Percentiles rank a stretch among this genome's conserved stretches.
phyloP scores from a whole-genome alignment of 2,113 vertebrate species.

The Petaurus breviceps region DNA sequence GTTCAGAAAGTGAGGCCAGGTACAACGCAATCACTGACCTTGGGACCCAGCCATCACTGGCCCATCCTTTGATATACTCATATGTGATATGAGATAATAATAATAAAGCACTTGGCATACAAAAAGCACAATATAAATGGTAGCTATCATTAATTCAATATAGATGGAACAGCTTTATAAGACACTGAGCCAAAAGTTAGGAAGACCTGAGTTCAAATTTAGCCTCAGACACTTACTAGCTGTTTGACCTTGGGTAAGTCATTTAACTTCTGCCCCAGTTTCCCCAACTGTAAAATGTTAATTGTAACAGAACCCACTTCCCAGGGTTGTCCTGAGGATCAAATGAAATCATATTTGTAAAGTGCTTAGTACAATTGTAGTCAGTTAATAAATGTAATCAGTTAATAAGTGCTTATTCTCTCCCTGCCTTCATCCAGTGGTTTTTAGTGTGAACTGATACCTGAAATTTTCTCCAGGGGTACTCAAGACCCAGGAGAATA shows the following conservation, averaged over 20 bases:
- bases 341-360: background rate
- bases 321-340: background rate
- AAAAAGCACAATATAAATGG: background rate
- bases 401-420: background rate
- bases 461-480: background rate
- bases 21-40: background rate
- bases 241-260: background rate
- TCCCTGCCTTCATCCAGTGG: background rate
- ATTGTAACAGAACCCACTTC: background rate
- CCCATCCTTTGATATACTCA: background rate
- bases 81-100: background rate
- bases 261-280: background rate
- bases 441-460: background rate
- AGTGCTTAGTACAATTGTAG: background rate
- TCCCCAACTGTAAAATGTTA: background rate
- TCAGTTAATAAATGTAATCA: background rate
- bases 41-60: background rate
- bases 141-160: no score
- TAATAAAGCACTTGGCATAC: background rate
- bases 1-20: no score
- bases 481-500: background rate
- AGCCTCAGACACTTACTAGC: background rate
- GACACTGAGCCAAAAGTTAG: background rate
- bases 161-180: background rate
- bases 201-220: background rate